These are phyloP conservation scores for Sorex fumeus DNA, from an alignment of 2,113 vertebrate genomes.

Conservation along the genomic window DNA sequence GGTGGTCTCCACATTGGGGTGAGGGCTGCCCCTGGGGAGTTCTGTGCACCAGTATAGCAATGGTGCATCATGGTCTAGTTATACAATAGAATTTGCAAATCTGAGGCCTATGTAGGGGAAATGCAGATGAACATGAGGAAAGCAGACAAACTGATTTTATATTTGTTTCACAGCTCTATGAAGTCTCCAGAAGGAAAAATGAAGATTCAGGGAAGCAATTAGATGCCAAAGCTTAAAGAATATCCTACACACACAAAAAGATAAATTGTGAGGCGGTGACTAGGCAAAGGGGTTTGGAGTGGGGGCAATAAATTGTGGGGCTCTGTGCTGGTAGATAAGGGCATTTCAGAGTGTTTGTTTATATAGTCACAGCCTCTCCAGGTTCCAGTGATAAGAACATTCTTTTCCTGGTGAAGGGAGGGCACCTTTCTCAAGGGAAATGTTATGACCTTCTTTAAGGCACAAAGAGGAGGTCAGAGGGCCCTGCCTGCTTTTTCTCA, in stretches of 20 bases:
- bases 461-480: background rate
- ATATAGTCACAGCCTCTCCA: background rate
- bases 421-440: constrained; percentile 23
- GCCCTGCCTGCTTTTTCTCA: background rate
- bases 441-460: background rate
- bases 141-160: background rate
- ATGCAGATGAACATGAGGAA: background rate
- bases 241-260: background rate
- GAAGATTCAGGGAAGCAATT: background rate
- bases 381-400: constrained; percentile 25
- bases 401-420: constrained; percentile 40
- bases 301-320: background rate
- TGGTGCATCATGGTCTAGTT: background rate
- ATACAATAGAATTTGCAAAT: background rate
- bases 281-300: background rate
- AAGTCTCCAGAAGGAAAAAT: constrained; percentile 15
- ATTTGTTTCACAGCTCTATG: background rate
- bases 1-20: background rate
- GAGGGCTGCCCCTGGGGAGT: background rate
- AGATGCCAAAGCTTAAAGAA: background rate
- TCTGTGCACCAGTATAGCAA: background rate
- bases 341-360: constrained; percentile 41
- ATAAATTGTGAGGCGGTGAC: background rate
- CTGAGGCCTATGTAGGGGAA: background rate
- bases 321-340: background rate